Conservation (phyloP, 2,113 vertebrate genomes). For the Odontesthes bonariensis region DNA sequence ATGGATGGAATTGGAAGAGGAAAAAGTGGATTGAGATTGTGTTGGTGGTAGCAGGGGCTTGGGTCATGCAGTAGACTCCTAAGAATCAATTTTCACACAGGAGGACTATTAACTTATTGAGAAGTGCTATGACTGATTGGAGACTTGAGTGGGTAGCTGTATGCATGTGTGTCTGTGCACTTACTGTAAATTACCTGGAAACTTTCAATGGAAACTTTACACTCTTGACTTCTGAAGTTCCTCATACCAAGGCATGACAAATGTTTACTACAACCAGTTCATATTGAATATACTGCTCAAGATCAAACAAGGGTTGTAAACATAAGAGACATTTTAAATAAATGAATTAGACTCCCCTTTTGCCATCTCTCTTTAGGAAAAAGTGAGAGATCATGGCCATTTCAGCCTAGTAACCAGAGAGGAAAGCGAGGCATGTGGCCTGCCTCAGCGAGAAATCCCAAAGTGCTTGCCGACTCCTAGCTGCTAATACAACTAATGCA, state of each 20-base stretch:
- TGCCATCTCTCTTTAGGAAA: constrained; percentile 6
- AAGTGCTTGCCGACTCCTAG: constrained; percentile 82
- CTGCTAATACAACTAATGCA: constrained; percentile 88
- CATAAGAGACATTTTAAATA: constrained; percentile 8
- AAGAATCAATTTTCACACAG: constrained; percentile 98
- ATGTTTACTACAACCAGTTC: constrained; percentile 16
- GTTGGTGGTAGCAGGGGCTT: constrained; percentile 45
- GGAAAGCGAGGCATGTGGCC: constrained; percentile 65
- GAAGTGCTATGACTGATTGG: constrained; percentile 83
- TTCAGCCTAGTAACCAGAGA: constrained; percentile 42
- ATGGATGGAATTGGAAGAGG: constrained; percentile 63
- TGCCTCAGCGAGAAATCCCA: constrained; percentile 79
- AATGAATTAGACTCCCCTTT: constrained; percentile 32
- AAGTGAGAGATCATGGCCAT: constrained; percentile 26
- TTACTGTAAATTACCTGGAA: constrained; percentile 48
- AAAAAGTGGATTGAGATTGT: constrained; percentile 48
- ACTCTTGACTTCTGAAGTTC: constrained; percentile 21
- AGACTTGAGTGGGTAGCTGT: constrained; percentile 13
- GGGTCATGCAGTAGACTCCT: constrained; percentile 76
- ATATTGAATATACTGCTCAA: constrained; percentile 25
- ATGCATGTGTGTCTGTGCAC: constrained; percentile 19
- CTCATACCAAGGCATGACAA: constrained; percentile 14
- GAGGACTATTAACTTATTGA: constrained; percentile 91
- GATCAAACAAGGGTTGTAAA: constrained; percentile 20
- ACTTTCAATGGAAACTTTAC: constrained; percentile 44